Percentiles rank a stretch among this genome's conserved stretches.
phyloP scores from a whole-genome alignment of 30 jellyfish, hydroid and myxozoan genomes.

The Turritopsis dohrnii region DNA sequence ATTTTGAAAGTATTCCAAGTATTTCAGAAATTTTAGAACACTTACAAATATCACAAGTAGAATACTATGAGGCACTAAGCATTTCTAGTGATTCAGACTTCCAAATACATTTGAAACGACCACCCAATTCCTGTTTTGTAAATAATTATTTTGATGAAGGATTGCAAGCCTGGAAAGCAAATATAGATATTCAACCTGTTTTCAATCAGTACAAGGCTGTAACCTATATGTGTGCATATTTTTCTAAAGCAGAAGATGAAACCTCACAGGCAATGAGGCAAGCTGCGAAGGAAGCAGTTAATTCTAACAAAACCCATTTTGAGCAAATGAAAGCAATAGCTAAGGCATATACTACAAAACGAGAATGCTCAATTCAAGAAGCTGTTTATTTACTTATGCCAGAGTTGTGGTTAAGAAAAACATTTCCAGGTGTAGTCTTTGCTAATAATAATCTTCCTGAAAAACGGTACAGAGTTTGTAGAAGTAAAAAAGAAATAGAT shows the following conservation, averaged over 20 bases:
- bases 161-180: too few species aligned
- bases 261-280: constrained; percentile 6
- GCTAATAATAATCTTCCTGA: neutral
- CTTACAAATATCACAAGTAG: neutral
- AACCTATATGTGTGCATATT: too few species aligned
- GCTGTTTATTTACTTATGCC: constrained; percentile 14
- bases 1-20: neutral
- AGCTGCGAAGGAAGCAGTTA: neutral
- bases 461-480: neutral
- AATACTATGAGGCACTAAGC: neutral
- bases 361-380: constrained; percentile 5
- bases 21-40: neutral
- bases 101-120: constrained; percentile 12
- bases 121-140: constrained; percentile 14
- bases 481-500: neutral
- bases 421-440: constrained; percentile 7
- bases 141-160: constrained; percentile 8
- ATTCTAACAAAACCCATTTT: neutral
- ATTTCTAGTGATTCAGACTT: constrained; percentile 14
- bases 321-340: neutral
- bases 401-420: neutral
- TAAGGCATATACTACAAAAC: neutral
- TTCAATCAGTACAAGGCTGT: too few species aligned
- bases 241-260: constrained; percentile 10
- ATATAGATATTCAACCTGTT: too few species aligned